Evolutionary conservation across 2,888 invertebrate genomes (phyloP), one percentile per base, ranked within the genome.

Genomic region (Coecobrya sp.): DNA sequence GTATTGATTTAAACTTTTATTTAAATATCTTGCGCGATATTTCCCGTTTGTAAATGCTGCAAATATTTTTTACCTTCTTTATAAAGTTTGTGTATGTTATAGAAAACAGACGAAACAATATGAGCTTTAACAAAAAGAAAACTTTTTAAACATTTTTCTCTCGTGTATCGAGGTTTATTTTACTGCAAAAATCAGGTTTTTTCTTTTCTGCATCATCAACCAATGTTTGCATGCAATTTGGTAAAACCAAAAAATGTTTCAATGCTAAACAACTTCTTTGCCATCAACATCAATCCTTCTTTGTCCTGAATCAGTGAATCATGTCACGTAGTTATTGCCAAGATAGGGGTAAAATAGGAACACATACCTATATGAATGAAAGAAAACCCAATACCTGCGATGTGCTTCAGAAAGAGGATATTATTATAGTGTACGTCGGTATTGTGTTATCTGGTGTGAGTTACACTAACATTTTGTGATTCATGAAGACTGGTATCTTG

Each of bases 301-400:
- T 42, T 73, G 73, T 36, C 73, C 65, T 36, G 62, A 85, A 82
- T 85, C 65, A 85, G 45, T 36, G n/a, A 85, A 68, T 85, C 85
- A 85, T 85, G 85, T 85, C 85, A 85, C 85, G 85, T 65, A 85
- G 62, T 73, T 59, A 73, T 73, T 42, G 36, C 73, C 73, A 42
- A 45, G 42, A 73, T 73, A 73, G 5, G 11, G 36, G 36, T 70
- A 70, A 70, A 70, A 70, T 36, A 70, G 70, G n/a, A 70, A n/a
- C 70, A 36, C 70, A n/a, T 36, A 27, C 65, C 59, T 59, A 59
- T 19, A n/a, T 3, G 13, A 52, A n/a, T n/a, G 59, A 49, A 59
- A 8, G 59, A 59, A 59, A 59, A 22, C 59, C 19, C 19, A 19
- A 59, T 59, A 59, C 59, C n/a, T 19, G 59, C 2, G 22, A 1